A percentile compares a stretch with the other conserved stretches of the same genome.
Evolutionary conservation across 2,797 vertebrate genomes (phyloP).

Genomic region (Masticophis lateralis): DNA sequence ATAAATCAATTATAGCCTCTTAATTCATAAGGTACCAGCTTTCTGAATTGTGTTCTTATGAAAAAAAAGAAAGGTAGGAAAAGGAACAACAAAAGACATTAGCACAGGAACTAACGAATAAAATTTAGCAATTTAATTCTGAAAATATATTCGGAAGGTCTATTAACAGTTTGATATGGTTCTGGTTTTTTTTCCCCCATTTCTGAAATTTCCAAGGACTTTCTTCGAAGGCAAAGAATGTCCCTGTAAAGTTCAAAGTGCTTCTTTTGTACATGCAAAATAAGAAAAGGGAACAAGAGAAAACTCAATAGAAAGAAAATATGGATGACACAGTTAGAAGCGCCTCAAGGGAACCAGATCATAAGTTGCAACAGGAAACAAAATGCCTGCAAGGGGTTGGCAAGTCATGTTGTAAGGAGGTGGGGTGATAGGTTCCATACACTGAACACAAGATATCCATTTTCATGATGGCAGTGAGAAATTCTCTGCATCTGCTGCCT

Average conservation of each 20-base stretch:
- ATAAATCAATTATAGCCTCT: slow-evolving; percentile 31
- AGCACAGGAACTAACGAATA: not conserved
- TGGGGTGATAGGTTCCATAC: slow-evolving; percentile 38
- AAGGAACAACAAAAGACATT: not conserved
- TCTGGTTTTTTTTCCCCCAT: slow-evolving; percentile 1
- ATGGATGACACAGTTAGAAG: slow-evolving; percentile 40
- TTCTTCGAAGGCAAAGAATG: not conserved
- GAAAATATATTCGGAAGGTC: slow-evolving; percentile 4
- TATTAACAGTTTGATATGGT: slow-evolving; percentile 17
- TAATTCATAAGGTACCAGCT: slow-evolving; percentile 15
- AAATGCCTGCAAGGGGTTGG: slow-evolving; percentile 27
- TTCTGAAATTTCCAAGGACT: slow-evolving; percentile 23
- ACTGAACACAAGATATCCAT: slow-evolving; percentile 31
- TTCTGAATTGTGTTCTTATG: slow-evolving; percentile 3
- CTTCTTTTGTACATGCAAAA: slow-evolving; percentile 32
- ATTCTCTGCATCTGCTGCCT: slow-evolving; percentile 27
- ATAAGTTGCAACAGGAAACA: slow-evolving; percentile 35
- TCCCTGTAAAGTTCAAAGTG: slow-evolving; percentile 3
- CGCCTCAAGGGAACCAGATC: slow-evolving; percentile 33
- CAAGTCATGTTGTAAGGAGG: slow-evolving; percentile 2
- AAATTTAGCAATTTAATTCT: slow-evolving; percentile 33
- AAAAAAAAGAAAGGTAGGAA: not conserved
- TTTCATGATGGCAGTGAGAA: slow-evolving; percentile 40
- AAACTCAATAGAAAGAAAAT: not conserved
- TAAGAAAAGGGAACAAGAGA: not conserved